Evolutionary conservation across 2,797 vertebrate species (phyloP), one percentile per base, ranked within the genome.

Genomic region (Bovichtus variegatus): DNA sequence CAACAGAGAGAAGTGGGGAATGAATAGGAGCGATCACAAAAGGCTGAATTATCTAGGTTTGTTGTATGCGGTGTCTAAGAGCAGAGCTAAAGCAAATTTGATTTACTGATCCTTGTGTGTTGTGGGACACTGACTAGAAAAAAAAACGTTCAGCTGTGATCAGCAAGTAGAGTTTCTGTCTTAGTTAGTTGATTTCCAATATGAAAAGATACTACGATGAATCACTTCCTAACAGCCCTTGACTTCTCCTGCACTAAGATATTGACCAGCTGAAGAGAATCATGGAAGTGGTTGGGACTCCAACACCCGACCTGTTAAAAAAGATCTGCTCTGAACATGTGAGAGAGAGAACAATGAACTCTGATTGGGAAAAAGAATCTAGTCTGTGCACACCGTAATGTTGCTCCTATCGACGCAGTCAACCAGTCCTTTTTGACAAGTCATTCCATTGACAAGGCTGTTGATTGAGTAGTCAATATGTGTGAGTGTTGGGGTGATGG

Each of bases 281-380:
- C 94, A 99, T 99, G 98, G 98, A 99, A 91, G 95, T 99, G 81
- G 97, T 99, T 70, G 98, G 98, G 61, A 99, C 98, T 0, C 98
- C 98, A 7, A 97, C 96, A 27, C 96, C 97, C 0, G 98, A 99
- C 38, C 96, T 99, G 74, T 89, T 99, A 21, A 96, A 97, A 89
- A 99, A 99, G 90, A 99, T 99, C 75, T 99, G 98, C 61, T 99
- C 98, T 0, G 98, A 99, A 86, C 98, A 99, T 12, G 98, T 99
- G 86, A 97, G 97, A 40, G 23, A 27, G 23, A 34, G 50, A 29
- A 21, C 25, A 43, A 9, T 18, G 44, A 47, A 60, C n/a, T n/a
- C n/a, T 5, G 27, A 27, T 27, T 27, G 10, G 21, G 27, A 50
- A 27, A 64, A 65, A 62, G 29, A 36, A 60, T 27, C 41, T 12